A percentile compares a stretch with the other conserved stretches of the same genome.
phyloP scores from a whole-genome alignment of 2,797 vertebrate genomes.

The Chrysocyon brachyurus region DNA sequence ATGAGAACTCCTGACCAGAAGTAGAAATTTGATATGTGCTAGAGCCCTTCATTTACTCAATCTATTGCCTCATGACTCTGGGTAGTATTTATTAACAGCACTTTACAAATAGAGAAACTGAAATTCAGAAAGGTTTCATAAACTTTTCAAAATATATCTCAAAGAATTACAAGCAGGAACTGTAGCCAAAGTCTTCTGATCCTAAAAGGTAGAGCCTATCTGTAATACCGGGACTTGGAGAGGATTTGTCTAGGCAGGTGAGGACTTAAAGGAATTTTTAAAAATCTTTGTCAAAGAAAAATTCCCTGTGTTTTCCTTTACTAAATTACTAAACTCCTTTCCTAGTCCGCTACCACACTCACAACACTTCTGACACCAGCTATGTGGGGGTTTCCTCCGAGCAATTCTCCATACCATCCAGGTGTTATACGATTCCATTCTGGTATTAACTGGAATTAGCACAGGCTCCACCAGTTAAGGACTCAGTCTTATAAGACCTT shows the following conservation, averaged over 20 bases:
- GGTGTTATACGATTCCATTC: not conserved
- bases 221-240: not conserved
- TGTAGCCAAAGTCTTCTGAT: not conserved
- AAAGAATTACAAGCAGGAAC: not conserved
- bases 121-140: constrained; percentile 24
- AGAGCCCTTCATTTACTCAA: not conserved
- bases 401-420: not conserved
- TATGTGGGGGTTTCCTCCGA: not conserved
- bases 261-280: not conserved
- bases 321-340: not conserved
- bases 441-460: not conserved
- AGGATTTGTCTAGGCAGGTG: not conserved
- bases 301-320: not conserved
- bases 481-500: not conserved
- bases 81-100: not conserved
- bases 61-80: not conserved
- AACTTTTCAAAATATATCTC: not conserved
- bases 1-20: not conserved
- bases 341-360: not conserved
- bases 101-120: not conserved
- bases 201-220: not conserved
- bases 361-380: not conserved
- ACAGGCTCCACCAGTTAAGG: not conserved
- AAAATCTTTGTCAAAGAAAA: not conserved
- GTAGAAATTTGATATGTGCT: not conserved